These are phyloP conservation scores for Thermophis baileyi DNA, from an alignment of 2,113 vertebrate genomes.

Conservation along the genomic window DNA sequence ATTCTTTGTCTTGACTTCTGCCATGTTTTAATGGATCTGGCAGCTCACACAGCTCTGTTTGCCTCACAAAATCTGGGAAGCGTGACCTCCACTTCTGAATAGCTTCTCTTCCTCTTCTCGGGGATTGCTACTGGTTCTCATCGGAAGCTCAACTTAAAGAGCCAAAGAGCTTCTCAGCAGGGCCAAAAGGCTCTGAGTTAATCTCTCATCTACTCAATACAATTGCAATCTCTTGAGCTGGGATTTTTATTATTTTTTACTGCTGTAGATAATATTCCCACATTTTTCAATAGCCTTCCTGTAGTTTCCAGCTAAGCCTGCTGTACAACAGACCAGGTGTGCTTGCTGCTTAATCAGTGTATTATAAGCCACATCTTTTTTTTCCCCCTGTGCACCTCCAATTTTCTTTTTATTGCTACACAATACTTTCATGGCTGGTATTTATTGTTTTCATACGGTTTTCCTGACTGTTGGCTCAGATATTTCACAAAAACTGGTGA, in stretches of 20 bases:
- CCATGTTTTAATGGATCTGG: background rate
- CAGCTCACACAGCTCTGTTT: background rate
- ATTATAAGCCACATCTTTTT: background rate
- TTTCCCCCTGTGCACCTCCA: rapidly evolving
- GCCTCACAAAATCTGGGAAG: background rate
- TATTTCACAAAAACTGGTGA: background rate
- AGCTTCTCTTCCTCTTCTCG: background rate
- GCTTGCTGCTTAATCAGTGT: background rate
- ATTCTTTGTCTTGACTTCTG: slow-evolving; percentile 2
- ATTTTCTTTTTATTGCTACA: background rate
- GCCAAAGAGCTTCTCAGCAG: background rate
- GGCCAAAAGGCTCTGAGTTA: background rate
- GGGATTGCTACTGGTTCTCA: background rate
- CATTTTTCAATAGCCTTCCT: background rate
- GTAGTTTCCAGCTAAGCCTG: background rate
- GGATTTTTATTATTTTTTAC: slow-evolving; percentile 8
- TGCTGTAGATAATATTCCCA: background rate
- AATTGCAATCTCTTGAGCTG: background rate
- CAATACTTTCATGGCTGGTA: background rate
- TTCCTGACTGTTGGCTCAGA: background rate
- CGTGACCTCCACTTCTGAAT: background rate
- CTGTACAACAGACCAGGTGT: background rate
- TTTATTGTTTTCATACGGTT: background rate
- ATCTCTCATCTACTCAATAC: background rate
- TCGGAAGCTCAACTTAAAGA: rapidly evolving